Evolutionary conservation across 2,113 vertebrate genomes (phyloP).

Genomic region (Perccottus glenii): DNA sequence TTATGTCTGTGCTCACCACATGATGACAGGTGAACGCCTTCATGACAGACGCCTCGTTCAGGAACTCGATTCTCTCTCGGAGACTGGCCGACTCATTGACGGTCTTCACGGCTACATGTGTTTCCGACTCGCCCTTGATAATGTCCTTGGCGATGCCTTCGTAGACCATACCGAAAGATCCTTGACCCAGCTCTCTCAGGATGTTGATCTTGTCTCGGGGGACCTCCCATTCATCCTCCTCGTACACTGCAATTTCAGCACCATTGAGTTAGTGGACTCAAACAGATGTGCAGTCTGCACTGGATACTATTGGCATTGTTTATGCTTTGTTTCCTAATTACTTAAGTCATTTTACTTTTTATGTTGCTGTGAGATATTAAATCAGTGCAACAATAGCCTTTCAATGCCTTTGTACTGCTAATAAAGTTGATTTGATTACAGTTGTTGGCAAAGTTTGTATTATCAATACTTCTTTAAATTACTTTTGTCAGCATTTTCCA

Average conservation of each 20-base stretch:
- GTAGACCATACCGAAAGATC: constrained; percentile 98
- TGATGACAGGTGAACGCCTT: constrained; percentile 97
- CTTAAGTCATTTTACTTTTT: too few species aligned
- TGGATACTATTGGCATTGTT: too few species aligned
- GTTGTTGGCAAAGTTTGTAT: too few species aligned
- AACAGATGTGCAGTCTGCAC: too few species aligned
- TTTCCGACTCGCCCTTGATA: constrained; percentile 88
- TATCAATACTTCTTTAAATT: too few species aligned
- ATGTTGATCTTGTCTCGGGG: constrained; percentile 90
- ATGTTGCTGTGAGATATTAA: too few species aligned
- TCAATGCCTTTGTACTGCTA: too few species aligned
- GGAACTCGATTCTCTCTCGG: constrained; percentile 94
- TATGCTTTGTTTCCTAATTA: too few species aligned
- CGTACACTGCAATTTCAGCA: constrained; percentile 83
- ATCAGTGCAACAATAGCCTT: too few species aligned
- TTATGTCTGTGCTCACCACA: constrained; percentile 81
- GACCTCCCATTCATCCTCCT: constrained; percentile 96
- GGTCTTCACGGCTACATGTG: constrained; percentile 90
- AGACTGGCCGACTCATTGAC: constrained; percentile 95
- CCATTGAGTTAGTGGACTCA: neutral
- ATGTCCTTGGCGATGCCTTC: constrained; percentile 93
- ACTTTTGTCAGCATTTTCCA: too few species aligned
- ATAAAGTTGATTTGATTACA: too few species aligned
- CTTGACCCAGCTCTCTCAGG: constrained; percentile 91
- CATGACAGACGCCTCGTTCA: constrained; percentile 98